These are phyloP conservation scores for Apogon talboti DNA, from an alignment of 2,797 vertebrate genomes.

Conservation along the genomic window DNA sequence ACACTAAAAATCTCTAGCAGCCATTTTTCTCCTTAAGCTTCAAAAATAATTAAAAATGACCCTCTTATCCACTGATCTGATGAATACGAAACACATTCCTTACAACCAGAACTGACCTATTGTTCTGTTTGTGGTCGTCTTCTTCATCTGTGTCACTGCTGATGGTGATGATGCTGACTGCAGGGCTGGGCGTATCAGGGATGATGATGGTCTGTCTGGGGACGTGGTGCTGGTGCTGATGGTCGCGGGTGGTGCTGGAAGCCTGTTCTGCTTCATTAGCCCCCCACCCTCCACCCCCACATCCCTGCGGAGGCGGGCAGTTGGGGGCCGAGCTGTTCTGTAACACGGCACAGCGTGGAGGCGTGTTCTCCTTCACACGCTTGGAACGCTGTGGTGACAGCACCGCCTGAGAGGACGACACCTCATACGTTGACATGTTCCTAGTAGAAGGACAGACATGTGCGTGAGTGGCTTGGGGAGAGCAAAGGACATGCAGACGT, in stretches of 20 bases:
- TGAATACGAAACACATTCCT: too few relatives aligned
- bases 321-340: slow-evolving; percentile 85
- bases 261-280: slow-evolving; percentile 82
- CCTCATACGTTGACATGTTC: slow-evolving; percentile 92
- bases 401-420: slow-evolving; percentile 92
- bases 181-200: slow-evolving; percentile 97
- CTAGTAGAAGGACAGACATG: slow-evolving; percentile 68
- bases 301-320: slow-evolving; percentile 84
- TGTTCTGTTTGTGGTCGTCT: slow-evolving; percentile 94
- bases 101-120: slow-evolving; percentile 80
- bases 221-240: slow-evolving; percentile 84
- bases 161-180: slow-evolving; percentile 99
- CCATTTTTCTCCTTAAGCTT: too few relatives aligned
- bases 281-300: slow-evolving; percentile 82
- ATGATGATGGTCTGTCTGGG: slow-evolving; percentile 97
- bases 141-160: slow-evolving; percentile 99
- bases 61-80: neutral
- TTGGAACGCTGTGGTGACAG: slow-evolving; percentile 96
- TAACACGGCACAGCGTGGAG: slow-evolving; percentile 92
- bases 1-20: neutral
- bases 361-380: slow-evolving; percentile 97
- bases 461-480: neutral
- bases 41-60: neutral
- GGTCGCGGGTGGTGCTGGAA: slow-evolving; percentile 87
- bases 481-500: neutral